Conservation (phyloP, 2,113 vertebrate species). For the Eretmochelys imbricata region DNA sequence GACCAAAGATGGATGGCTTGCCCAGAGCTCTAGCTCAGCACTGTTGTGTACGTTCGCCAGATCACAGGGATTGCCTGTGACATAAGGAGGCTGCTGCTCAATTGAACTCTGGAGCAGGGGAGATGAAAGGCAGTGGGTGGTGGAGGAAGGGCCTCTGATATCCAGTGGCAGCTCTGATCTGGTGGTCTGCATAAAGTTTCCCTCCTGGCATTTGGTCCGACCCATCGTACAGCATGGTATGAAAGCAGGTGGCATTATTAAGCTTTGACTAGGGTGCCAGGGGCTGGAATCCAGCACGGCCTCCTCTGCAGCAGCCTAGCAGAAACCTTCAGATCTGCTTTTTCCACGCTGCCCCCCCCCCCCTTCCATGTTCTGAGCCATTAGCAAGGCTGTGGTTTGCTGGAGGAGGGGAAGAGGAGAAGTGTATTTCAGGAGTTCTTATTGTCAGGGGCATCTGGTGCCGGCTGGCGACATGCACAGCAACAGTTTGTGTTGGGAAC, state of each 20-base stretch:
- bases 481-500: not conserved
- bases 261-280: not conserved
- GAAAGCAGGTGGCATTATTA: not conserved
- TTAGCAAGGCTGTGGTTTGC: not conserved
- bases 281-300: not conserved
- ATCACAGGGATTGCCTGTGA: not conserved
- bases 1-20: not conserved
- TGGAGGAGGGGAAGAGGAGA: not conserved
- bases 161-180: not conserved
- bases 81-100: not conserved
- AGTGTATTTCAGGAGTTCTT: not conserved
- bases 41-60: no score
- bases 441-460: not conserved
- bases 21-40: not conserved
- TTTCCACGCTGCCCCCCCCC: not conserved
- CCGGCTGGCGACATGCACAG: accelerated
- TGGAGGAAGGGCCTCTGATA: not conserved
- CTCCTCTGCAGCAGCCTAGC: not conserved
- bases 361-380: not conserved
- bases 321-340: not conserved
- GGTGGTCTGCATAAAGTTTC: not conserved
- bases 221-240: not conserved
- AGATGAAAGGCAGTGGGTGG: not conserved
- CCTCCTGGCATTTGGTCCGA: not conserved
- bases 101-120: not conserved